Evolutionary conservation across 2,797 vertebrate genomes (phyloP).

Genomic region (Anableps anableps): DNA sequence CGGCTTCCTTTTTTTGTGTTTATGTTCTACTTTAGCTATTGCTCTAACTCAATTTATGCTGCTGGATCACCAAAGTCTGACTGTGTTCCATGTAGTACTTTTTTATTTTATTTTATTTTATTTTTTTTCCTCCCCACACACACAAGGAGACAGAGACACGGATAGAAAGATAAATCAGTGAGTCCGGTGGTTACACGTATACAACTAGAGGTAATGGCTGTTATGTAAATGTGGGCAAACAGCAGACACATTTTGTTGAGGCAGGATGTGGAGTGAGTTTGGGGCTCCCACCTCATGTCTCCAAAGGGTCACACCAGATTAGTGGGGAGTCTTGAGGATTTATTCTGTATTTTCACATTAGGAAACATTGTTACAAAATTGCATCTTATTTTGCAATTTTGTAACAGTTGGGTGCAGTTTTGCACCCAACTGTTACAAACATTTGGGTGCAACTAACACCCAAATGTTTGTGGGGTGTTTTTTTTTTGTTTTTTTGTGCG

Average conservation of each 20-base stretch:
- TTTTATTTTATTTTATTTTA: not conserved
- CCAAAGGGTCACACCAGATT: no score
- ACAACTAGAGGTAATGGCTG: not conserved
- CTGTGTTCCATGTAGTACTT: not conserved
- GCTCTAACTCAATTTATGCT: slow-evolving; percentile 26
- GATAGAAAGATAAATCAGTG: not conserved
- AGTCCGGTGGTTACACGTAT: not conserved
- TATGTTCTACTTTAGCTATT: not conserved
- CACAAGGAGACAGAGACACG: not conserved
- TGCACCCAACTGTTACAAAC: no score
- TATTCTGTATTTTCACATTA: no score
- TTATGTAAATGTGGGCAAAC: not conserved
- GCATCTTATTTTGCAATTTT: no score
- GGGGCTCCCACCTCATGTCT: no score
- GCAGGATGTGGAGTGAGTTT: not conserved
- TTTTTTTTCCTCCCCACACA: no score
- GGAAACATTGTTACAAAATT: no score
- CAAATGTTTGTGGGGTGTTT: no score
- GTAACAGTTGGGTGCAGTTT: no score
- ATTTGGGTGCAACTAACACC: no score
- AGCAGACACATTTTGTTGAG: not conserved
- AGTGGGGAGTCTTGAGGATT: no score
- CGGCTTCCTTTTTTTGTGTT: slow-evolving; percentile 1
- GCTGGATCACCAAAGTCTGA: slow-evolving; percentile 21
- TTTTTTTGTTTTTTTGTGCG: no score